Evolutionary conservation across 2,113 vertebrate species (phyloP).

Genomic region (Saiga tatarica): DNA sequence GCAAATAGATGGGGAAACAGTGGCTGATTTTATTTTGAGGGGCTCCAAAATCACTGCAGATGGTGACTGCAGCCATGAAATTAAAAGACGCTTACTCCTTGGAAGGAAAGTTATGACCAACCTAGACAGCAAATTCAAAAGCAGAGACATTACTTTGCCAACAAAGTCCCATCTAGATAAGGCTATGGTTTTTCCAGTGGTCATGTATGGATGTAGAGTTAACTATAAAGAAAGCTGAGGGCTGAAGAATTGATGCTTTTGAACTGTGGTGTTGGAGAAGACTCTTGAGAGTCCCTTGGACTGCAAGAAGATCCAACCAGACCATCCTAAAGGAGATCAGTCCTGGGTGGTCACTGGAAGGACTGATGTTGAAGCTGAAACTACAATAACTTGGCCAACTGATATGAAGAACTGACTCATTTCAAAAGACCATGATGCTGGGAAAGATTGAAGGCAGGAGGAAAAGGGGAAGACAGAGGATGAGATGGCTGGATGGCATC

Average conservation of each 20-base stretch:
- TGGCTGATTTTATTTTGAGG: neutral
- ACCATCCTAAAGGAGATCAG: neutral
- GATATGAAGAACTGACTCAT: neutral
- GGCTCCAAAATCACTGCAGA: neutral
- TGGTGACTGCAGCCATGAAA: neutral
- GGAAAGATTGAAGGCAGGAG: neutral
- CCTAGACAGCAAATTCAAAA: neutral
- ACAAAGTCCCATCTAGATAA: neutral
- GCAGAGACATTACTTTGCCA: neutral
- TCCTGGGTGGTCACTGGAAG: neutral
- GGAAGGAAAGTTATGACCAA: neutral
- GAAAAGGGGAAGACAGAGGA: neutral
- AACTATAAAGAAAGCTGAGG: neutral
- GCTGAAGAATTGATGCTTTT: neutral
- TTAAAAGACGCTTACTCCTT: neutral
- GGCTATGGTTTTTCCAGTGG: neutral
- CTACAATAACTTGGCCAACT: neutral
- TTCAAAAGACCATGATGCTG: neutral
- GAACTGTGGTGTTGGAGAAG: neutral
- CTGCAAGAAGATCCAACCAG: neutral
- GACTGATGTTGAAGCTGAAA: neutral
- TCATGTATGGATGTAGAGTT: neutral
- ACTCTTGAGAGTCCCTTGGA: neutral
- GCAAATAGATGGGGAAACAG: neutral
- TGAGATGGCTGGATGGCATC: neutral